Conservation (phyloP, 2,797 vertebrate species). For the Crocodylus rhombifer region DNA sequence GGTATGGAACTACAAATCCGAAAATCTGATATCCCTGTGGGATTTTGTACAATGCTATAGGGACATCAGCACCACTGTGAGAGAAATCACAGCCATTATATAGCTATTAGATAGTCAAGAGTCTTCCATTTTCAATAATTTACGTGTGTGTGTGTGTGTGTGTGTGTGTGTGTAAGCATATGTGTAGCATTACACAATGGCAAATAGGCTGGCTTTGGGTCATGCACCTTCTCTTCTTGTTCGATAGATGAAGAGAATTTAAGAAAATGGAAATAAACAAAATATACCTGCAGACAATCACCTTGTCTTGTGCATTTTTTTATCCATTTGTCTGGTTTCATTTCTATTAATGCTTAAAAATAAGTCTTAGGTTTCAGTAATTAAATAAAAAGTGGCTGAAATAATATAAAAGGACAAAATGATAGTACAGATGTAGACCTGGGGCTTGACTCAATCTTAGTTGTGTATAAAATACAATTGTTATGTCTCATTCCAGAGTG, state of each 20-base stretch:
- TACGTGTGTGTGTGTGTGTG: too few species aligned
- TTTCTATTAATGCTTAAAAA: constrained; percentile 34
- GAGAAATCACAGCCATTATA: not conserved
- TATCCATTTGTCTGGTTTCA: constrained; percentile 10
- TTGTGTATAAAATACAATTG: not conserved
- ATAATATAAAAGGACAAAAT: not conserved
- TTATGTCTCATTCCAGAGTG: not conserved
- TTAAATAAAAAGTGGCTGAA: constrained; percentile 52
- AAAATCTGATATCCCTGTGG: not conserved
- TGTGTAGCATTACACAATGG: not conserved
- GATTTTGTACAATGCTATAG: not conserved
- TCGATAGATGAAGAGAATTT: not conserved
- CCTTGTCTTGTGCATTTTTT: not conserved
- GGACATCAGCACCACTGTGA: not conserved
- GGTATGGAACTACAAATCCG: not conserved
- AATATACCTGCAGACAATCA: not conserved
- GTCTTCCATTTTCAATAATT: not conserved
- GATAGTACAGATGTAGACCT: not conserved
- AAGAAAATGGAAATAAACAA: constrained; percentile 27
- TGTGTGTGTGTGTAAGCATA: not conserved
- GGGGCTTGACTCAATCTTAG: not conserved
- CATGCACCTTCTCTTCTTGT: not conserved
- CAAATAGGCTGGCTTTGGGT: constrained; percentile 7
- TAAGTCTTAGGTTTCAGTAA: constrained; percentile 9
- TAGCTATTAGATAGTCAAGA: constrained; percentile 2